Conservation (phyloP, 2,888 invertebrate genomes). For the Agrotis segetum region DNA sequence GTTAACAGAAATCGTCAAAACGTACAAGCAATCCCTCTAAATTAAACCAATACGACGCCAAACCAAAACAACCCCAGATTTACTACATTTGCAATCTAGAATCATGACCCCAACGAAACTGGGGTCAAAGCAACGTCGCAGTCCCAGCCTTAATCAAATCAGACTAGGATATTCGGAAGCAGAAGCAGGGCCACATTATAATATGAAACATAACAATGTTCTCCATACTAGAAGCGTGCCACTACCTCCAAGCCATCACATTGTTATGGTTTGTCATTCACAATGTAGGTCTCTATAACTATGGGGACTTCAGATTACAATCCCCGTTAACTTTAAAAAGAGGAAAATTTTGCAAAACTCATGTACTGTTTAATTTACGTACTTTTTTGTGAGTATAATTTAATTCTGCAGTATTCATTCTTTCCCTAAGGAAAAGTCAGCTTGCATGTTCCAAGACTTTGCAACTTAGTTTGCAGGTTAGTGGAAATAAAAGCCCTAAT, state of each 20-base stretch:
- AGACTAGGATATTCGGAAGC: slow-evolving; percentile 2
- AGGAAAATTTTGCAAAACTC: slow-evolving; percentile 13
- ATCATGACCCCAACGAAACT: not conserved
- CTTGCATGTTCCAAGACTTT: not conserved
- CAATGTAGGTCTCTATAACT: slow-evolving; percentile 16
- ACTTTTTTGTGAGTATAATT: slow-evolving; percentile 40
- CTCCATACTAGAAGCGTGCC: slow-evolving; percentile 6
- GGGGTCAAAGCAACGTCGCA: not conserved
- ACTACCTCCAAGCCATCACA: slow-evolving; percentile 19
- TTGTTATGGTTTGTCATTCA: slow-evolving; percentile 26
- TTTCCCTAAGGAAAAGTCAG: slow-evolving; percentile 6
- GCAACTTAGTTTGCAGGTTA: not conserved
- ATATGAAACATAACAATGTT: slow-evolving; percentile 18
- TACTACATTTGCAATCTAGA: slow-evolving; percentile 2
- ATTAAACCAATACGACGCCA: not conserved
- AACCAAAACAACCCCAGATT: not conserved
- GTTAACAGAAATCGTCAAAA: not conserved
- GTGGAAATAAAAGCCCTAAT: not conserved
- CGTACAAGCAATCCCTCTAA: not conserved
- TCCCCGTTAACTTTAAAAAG: slow-evolving; percentile 24
- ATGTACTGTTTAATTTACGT: slow-evolving; percentile 18
- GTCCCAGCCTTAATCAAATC: slow-evolving; percentile 20
- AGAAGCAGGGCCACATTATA: slow-evolving; percentile 12
- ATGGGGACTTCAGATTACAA: slow-evolving; percentile 25
- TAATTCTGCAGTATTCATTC: slow-evolving; percentile 18